Evolutionary conservation across 2,113 vertebrate species (phyloP).

Genomic region (Oncorhynchus masou): DNA sequence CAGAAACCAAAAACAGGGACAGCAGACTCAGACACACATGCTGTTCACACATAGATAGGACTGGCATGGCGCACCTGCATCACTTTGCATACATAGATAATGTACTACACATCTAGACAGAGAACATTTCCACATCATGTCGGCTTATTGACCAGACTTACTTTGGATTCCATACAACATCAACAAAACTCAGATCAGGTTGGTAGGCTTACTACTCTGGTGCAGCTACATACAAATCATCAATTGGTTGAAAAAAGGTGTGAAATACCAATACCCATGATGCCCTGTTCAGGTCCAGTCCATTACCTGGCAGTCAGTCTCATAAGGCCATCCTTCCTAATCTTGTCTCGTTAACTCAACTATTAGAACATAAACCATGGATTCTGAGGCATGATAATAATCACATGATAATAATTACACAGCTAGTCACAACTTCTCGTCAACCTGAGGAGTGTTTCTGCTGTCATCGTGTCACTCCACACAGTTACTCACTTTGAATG

Average conservation of each 20-base stretch:
- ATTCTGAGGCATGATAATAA: background rate
- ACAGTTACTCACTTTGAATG: background rate
- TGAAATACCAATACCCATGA: no score
- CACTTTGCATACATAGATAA: background rate
- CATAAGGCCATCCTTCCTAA: no score
- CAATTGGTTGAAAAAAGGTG: background rate
- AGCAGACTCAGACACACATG: conserved; percentile 5
- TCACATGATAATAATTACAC: background rate
- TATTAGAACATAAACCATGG: background rate
- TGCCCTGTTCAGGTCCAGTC: no score
- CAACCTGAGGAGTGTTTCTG: background rate
- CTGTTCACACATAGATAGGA: background rate
- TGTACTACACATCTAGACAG: background rate
- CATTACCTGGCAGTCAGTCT: background rate
- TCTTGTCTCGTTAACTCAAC: background rate
- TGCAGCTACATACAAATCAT: background rate
- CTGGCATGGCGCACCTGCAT: background rate
- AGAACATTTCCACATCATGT: background rate
- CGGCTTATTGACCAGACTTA: background rate
- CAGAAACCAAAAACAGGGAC: background rate
- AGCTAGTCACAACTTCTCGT: background rate
- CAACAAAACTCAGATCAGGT: background rate
- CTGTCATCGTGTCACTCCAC: background rate
- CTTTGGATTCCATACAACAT: background rate
- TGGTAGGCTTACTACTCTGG: background rate